phyloP scores from a whole-genome alignment of 2,888 invertebrate genomes.

The Diplolepis rosae region DNA sequence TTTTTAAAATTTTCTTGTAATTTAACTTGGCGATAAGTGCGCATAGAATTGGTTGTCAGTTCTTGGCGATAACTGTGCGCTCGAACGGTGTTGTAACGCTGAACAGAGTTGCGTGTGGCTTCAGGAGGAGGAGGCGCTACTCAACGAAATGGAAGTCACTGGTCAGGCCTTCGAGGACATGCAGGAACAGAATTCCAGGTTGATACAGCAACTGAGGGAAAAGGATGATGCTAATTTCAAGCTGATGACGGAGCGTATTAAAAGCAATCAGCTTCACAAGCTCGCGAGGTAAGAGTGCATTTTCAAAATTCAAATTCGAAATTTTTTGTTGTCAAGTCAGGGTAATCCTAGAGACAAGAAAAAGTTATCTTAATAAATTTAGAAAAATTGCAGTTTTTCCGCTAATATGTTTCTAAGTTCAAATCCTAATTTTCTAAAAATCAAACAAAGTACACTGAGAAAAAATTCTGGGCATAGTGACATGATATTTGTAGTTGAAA shows the following conservation, averaged over 20 bases:
- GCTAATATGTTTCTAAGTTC: too few species aligned
- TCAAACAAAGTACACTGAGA: too few species aligned
- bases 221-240: slow-evolving; percentile 99
- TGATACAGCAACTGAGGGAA: slow-evolving; percentile 95
- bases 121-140: slow-evolving; percentile 94
- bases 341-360: too few species aligned
- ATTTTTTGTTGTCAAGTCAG: too few species aligned
- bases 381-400: too few species aligned
- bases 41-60: neutral
- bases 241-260: slow-evolving; percentile 97
- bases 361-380: too few species aligned
- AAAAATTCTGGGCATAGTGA: too few species aligned
- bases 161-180: slow-evolving; percentile 99
- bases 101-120: slow-evolving; percentile 72
- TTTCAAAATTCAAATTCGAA: too few species aligned
- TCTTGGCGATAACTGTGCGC: slow-evolving; percentile 39
- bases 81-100: slow-evolving; percentile 70
- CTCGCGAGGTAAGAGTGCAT: slow-evolving; percentile 78
- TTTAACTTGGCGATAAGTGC: slow-evolving; percentile 9
- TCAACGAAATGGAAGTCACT: slow-evolving; percentile 99
- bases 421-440: too few species aligned
- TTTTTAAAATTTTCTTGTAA: neutral
- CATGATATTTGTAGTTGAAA: too few species aligned
- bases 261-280: slow-evolving; percentile 96
- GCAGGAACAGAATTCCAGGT: slow-evolving; percentile 97